Base-by-base conservation (phyloP, 2,113 vertebrate species). In the Scolopax mira region DNA sequence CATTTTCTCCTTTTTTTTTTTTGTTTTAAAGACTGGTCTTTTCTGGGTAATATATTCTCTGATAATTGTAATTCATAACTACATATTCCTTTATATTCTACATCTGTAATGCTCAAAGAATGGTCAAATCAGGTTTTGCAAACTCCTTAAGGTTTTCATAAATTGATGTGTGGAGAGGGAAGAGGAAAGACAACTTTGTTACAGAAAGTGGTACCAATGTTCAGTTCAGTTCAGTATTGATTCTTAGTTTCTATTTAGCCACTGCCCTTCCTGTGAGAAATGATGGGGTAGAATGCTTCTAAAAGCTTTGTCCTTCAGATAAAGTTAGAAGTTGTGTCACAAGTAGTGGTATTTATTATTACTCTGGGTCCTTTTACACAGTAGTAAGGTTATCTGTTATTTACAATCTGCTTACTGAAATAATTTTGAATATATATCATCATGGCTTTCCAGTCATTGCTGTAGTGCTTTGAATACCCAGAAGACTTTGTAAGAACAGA, bases 1-100 rank as follows among this genome's bases (percentile, higher is more conserved):
- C 3, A 8, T n/a, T 12, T 2, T 8, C 1, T 55, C 42, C 5
- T 2, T 4, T 15, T 52, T 27, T 33, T 22, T 7, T 23, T 37
- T 60, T 79, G 21, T 35, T 41, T 65, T 48, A 3, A 13, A 71
- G 22, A 27, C 11, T 62, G 51, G 5, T 72, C 8, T 2, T 80
- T 57, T 78, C 60, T 73, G 24, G 4, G 1, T 54, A 27, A 48
- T 69, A 66, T 6, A 46, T 9, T 80, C 4, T 55, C 7, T 83
- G 44, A 19, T n/a, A 35, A 24, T 19, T 65, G 23, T 23, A 11
- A 23, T 51, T 87, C 11, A 13, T 51, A 80, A 11, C 23, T 55
- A 1, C 2, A 1, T 24, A 11, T 70, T 78, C 18, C 27, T 65
- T 11, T 61, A 17, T 49, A 39, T 6, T 2, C 51, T 57, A 23